phyloP scores from a whole-genome alignment of 2,113 vertebrate species.

The Candoia aspera region DNA sequence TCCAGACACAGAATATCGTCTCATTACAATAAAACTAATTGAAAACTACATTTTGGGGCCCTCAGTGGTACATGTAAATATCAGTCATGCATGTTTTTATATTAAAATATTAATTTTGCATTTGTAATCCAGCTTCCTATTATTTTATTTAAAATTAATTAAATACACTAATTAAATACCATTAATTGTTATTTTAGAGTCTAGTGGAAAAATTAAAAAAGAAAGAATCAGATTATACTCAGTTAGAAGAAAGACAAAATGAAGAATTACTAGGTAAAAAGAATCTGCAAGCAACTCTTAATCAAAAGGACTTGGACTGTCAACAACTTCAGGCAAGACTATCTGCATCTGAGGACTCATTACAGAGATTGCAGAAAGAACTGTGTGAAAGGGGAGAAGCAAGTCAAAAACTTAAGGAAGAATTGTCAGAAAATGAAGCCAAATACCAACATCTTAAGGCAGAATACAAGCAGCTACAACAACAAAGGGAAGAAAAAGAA shows the following conservation, averaged over 20 bases:
- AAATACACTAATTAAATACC: too few relatives aligned
- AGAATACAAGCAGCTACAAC: slow-evolving; percentile 91
- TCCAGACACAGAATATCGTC: background rate
- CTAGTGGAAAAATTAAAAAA: slow-evolving; percentile 84
- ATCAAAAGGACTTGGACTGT: slow-evolving; percentile 87
- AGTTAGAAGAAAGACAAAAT: slow-evolving; percentile 81
- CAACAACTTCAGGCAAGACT: slow-evolving; percentile 87
- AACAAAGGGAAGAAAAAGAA: slow-evolving; percentile 93
- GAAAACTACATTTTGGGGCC: background rate
- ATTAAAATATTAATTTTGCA: background rate
- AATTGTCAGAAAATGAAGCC: slow-evolving; percentile 85
- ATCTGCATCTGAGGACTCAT: slow-evolving; percentile 76
- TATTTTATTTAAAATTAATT: slow-evolving; percentile 19
- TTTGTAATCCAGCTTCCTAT: background rate
- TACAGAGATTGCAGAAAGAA: slow-evolving; percentile 83
- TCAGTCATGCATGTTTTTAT: background rate
- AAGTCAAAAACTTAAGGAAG: slow-evolving; percentile 81
- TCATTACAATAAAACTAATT: background rate
- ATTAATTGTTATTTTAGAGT: slow-evolving; percentile 73
- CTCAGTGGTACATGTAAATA: background rate
- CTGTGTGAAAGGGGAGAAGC: slow-evolving; percentile 81
- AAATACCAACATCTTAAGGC: slow-evolving; percentile 89
- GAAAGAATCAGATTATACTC: slow-evolving; percentile 82
- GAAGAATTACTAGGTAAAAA: slow-evolving; percentile 83
- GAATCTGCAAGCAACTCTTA: slow-evolving; percentile 80